phyloP scores from a whole-genome alignment of 2,888 invertebrate species.

The Nymphalis polychloros region DNA sequence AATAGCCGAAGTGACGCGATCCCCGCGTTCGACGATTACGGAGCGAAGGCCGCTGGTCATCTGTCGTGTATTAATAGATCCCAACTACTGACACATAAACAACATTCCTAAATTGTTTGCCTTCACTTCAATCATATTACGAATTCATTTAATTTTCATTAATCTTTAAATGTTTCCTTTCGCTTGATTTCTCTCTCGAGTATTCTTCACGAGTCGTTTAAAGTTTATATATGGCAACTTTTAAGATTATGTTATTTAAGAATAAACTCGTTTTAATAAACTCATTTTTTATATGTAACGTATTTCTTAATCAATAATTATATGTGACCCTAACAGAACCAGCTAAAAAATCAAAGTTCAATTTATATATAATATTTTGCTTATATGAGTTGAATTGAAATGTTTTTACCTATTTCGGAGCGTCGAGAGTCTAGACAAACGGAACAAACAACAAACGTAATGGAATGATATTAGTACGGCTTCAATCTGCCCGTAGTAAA shows the following conservation, averaged over 20 bases:
- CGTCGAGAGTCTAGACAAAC: conserved; percentile 9
- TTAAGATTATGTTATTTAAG: too few species aligned
- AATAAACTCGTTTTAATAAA: too few species aligned
- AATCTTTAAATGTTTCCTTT: not conserved
- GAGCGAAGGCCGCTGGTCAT: conserved; percentile 22
- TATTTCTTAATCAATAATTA: not conserved
- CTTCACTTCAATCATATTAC: conserved; percentile 11
- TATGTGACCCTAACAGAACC: not conserved
- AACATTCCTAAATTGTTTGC: conserved; percentile 10
- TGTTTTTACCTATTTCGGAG: conserved; percentile 9
- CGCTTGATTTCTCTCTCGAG: not conserved
- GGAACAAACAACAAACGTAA: not conserved
- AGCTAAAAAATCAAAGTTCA: not conserved
- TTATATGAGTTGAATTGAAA: not conserved
- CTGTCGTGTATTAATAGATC: conserved; percentile 24
- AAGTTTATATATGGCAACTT: not conserved
- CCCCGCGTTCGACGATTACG: conserved; percentile 15
- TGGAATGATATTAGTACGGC: not conserved
- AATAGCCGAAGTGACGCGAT: conserved; percentile 14
- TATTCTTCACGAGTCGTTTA: not conserved
- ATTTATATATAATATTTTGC: not conserved
- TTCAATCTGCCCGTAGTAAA: not conserved
- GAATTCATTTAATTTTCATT: not conserved
- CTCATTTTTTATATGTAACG: too few species aligned
- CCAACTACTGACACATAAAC: conserved; percentile 12